phyloP scores from a whole-genome alignment of 2,113 vertebrate genomes.

The Periophthalmus modestus region DNA sequence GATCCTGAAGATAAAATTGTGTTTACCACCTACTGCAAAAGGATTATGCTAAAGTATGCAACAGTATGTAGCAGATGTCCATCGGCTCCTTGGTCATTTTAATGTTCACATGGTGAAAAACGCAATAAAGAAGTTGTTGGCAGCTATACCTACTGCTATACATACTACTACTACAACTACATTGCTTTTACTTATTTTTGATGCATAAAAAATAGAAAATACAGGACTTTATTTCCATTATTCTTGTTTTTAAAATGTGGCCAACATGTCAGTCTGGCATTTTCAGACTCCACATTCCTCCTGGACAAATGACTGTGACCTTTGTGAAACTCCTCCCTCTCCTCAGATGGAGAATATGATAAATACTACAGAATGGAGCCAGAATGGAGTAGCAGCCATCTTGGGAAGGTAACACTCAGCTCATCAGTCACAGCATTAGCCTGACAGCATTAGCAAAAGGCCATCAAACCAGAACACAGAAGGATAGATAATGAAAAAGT shows the following conservation, averaged over 20 bases:
- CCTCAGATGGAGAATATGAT: constrained; percentile 29
- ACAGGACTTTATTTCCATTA: not conserved
- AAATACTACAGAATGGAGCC: constrained; percentile 25
- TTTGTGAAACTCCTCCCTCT: constrained; percentile 33
- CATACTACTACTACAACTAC: no score
- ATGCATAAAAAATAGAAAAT: no score
- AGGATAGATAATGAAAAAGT: no score
- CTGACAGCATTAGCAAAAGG: constrained; percentile 20
- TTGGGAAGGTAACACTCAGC: constrained; percentile 4
- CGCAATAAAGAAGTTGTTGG: no score
- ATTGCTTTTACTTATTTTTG: no score
- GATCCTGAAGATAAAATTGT: no score
- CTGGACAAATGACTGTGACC: constrained; percentile 58
- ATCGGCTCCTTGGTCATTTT: no score
- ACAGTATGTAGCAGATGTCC: no score
- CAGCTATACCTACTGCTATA: no score
- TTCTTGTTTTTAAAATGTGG: not conserved
- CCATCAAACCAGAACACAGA: not conserved
- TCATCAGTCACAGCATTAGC: constrained; percentile 34
- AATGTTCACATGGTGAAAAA: no score
- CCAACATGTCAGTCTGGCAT: not conserved
- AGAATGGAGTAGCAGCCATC: constrained; percentile 30
- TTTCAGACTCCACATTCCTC: not conserved
- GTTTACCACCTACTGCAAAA: no score
- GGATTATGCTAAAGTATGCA: no score